Percentiles rank a stretch among this genome's conserved stretches.
These are phyloP conservation scores for Ceyx cyanopectus DNA, from an alignment of 2,113 vertebrate species.

Conservation along the genomic window DNA sequence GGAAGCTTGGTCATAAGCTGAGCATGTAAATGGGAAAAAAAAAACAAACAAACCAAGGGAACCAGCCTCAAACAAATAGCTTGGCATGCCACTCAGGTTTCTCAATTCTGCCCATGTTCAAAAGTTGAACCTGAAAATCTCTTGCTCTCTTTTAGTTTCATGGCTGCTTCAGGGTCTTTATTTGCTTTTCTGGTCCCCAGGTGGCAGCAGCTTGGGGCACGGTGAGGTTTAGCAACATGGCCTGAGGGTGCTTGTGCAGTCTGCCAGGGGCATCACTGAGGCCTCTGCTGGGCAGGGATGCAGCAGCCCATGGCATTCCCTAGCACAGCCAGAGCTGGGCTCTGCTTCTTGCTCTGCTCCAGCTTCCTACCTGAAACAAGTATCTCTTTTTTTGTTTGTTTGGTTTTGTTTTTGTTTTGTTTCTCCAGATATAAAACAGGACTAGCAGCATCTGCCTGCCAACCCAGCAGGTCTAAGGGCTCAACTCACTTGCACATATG, in stretches of 20 bases:
- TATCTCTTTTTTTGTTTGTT: background rate
- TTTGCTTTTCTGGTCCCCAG: background rate
- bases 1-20: background rate
- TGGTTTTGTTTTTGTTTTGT: background rate
- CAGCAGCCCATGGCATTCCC: rapidly evolving
- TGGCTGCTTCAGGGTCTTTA: background rate
- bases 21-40: background rate
- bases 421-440: background rate
- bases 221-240: rapidly evolving
- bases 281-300: rapidly evolving
- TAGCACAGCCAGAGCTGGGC: background rate
- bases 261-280: background rate
- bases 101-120: background rate
- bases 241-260: background rate
- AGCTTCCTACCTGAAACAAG: background rate
- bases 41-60: background rate
- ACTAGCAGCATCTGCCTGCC: background rate
- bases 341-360: background rate
- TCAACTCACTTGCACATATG: background rate
- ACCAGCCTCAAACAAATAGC: background rate
- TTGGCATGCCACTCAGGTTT: rapidly evolving
- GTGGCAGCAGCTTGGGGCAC: background rate
- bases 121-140: background rate
- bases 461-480: background rate
- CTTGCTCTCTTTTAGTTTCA: background rate